Percentiles rank a stretch among this genome's conserved stretches.
Evolutionary conservation across 2,113 vertebrate species (phyloP).

Genomic region (Protobothrops flavoviridis): DNA sequence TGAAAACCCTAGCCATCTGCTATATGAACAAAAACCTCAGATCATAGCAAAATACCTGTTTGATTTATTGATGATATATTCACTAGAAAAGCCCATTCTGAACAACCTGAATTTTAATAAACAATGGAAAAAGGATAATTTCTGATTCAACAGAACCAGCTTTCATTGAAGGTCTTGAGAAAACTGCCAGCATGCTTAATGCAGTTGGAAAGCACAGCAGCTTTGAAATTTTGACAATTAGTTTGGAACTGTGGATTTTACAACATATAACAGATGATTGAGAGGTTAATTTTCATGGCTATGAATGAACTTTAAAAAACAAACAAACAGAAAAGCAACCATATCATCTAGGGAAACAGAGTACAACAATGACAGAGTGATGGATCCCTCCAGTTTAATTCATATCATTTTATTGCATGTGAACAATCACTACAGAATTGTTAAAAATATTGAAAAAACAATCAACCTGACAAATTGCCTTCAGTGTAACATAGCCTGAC

Average conservation of each 20-base stretch:
- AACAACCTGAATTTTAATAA: not conserved
- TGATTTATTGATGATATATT: slow-evolving; percentile 6
- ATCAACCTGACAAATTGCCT: not conserved
- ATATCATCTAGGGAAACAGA: not conserved
- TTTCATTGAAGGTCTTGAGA: not conserved
- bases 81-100: not conserved
- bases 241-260: not conserved
- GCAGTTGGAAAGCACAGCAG: not conserved
- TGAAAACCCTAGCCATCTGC: not conserved
- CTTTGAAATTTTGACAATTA: not conserved
- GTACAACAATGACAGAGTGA: not conserved
- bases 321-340: rapidly evolving
- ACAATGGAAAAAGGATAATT: not conserved
- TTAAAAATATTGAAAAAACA: not conserved
- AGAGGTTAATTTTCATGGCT: not conserved
- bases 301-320: not conserved
- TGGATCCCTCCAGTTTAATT: not conserved
- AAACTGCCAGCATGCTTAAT: slow-evolving; percentile 7
- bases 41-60: not conserved
- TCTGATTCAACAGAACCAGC: slow-evolving; percentile 1
- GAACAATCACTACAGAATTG: not conserved
- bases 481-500: not conserved
- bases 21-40: not conserved
- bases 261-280: not conserved
- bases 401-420: not conserved